Percentiles rank a stretch among this genome's conserved stretches.
Conservation (phyloP, 1,140 invertebrate genomes). For the Aethina tumida region DNA sequence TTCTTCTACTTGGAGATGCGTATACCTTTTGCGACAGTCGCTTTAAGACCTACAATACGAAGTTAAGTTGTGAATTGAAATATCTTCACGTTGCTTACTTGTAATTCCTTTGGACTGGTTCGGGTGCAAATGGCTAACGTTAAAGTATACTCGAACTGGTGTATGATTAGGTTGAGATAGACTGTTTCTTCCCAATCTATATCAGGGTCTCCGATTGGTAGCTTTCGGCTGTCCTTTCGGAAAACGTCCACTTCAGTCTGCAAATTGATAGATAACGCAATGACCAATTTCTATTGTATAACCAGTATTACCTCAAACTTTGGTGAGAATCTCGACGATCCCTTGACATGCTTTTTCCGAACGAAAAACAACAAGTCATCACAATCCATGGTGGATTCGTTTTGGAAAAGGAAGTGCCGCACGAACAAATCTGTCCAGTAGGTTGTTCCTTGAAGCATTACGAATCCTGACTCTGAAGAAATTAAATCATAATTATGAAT, state of each 20-base stretch:
- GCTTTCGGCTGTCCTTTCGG: slow-evolving; percentile 90
- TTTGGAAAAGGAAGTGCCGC: slow-evolving; percentile 85
- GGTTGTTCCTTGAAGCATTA: slow-evolving; percentile 81
- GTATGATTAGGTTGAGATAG: slow-evolving; percentile 95
- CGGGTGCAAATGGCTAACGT: slow-evolving; percentile 95
- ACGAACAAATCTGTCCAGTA: slow-evolving; percentile 96
- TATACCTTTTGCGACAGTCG: slow-evolving; percentile 90
- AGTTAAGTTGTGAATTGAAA: not conserved
- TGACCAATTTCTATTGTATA: slow-evolving; percentile 4
- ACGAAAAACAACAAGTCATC: slow-evolving; percentile 96
- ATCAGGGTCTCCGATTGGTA: slow-evolving; percentile 89
- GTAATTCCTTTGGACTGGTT: slow-evolving; percentile 92
- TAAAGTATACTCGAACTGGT: slow-evolving; percentile 96
- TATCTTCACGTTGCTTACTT: slow-evolving; percentile 44
- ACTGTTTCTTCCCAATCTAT: slow-evolving; percentile 99
- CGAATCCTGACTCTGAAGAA: slow-evolving; percentile 73
- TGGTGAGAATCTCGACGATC: slow-evolving; percentile 70
- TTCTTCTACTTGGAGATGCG: slow-evolving; percentile 87
- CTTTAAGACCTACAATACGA: slow-evolving; percentile 65
- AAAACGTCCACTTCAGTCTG: slow-evolving; percentile 92
- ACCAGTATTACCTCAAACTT: slow-evolving; percentile 67
- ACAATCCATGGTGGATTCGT: slow-evolving; percentile 69
- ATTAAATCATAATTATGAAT: not conserved
- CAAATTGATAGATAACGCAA: slow-evolving; percentile 35
- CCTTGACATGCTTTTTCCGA: slow-evolving; percentile 80